A percentile compares a stretch with the other conserved stretches of the same genome.
Conservation (phyloP, 2,888 invertebrate genomes). For the Eristalis arbustorum region DNA sequence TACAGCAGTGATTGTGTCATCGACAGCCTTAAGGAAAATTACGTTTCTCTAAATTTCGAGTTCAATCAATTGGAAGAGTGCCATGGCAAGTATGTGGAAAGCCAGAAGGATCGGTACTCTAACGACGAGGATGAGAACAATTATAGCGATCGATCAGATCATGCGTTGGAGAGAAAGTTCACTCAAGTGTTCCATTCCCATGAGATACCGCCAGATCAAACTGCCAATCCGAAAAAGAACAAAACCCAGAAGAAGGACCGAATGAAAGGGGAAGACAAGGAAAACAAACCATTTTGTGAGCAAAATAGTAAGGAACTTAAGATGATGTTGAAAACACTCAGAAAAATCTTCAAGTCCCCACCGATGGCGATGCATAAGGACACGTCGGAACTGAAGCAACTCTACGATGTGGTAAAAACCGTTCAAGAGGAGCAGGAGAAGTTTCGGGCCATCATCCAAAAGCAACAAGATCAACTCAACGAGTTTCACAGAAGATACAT, state of each 20-base stretch:
- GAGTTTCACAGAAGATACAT: constrained; percentile 77
- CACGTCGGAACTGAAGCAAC: neutral
- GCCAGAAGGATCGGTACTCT: constrained; percentile 30
- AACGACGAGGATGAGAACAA: constrained; percentile 33
- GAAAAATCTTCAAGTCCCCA: constrained; percentile 25
- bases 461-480: constrained; percentile 76
- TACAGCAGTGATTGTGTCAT: constrained; percentile 62
- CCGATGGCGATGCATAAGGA: constrained; percentile 11
- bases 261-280: constrained; percentile 74
- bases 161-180: constrained; percentile 72
- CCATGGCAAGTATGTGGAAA: constrained; percentile 73
- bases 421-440: constrained; percentile 76
- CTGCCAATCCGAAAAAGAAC: constrained; percentile 7
- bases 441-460: constrained; percentile 76
- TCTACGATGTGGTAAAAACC: constrained; percentile 46
- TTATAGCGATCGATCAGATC: constrained; percentile 71
- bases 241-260: constrained; percentile 73
- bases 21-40: constrained; percentile 75
- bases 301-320: constrained; percentile 34
- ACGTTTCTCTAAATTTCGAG: constrained; percentile 76
- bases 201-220: neutral
- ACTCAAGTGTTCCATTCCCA: constrained; percentile 71
- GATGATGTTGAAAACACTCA: constrained; percentile 43
- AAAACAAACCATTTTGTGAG: constrained; percentile 31
- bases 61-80: constrained; percentile 76